These are phyloP conservation scores for Macrobrachium nipponense DNA, from an alignment of 1,140 invertebrate species.

Conservation along the genomic window DNA sequence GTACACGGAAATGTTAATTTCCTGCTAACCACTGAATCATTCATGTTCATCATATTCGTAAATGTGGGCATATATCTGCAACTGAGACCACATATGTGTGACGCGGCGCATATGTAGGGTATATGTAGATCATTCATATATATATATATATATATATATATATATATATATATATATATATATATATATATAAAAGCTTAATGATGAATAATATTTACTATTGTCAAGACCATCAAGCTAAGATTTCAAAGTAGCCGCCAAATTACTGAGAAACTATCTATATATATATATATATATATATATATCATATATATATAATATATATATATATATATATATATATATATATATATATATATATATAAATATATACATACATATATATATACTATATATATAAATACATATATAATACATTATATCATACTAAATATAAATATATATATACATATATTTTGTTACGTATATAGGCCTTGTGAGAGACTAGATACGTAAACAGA, in stretches of 20 bases:
- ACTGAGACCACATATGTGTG: neutral
- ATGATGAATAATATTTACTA: too few relatives aligned
- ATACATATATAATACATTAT: constrained; percentile 42
- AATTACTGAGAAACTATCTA: constrained; percentile 32
- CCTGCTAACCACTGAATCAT: too few relatives aligned
- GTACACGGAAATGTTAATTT: too few relatives aligned
- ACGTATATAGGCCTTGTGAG: too few relatives aligned
- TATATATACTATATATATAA: constrained; percentile 45
- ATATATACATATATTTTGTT: too few relatives aligned
- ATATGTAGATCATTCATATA: constrained; percentile 5
- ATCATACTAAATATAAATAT: too few relatives aligned
- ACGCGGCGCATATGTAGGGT: neutral
- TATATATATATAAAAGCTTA: constrained; percentile 45
- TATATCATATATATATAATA: constrained; percentile 38
- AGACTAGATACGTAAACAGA: too few relatives aligned
- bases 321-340: constrained; percentile 38
- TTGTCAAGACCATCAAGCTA: too few relatives aligned
- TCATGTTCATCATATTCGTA: too few relatives aligned
- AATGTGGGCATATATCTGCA: too few relatives aligned
- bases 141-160: constrained; percentile 39
- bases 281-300: constrained; percentile 42
- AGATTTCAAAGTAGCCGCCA: too few relatives aligned
- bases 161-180: constrained; percentile 39
- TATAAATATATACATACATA: constrained; percentile 40
- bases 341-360: constrained; percentile 44